A percentile compares a stretch with the other conserved stretches of the same genome.
Evolutionary conservation across 2,797 vertebrate species (phyloP).

Genomic region (Lycodopsis pacificus): DNA sequence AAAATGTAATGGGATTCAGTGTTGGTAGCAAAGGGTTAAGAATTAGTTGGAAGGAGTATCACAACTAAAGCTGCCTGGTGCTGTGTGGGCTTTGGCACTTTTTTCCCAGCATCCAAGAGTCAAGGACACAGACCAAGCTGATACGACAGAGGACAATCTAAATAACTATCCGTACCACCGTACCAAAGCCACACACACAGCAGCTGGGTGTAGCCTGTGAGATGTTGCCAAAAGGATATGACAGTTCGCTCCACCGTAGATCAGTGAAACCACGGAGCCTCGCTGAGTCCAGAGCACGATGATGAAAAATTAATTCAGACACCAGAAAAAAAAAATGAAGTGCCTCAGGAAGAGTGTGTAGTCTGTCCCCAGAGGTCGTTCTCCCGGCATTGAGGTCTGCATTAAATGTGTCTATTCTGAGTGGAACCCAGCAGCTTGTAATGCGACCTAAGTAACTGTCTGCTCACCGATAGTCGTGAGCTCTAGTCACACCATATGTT

Average conservation of each 20-base stretch:
- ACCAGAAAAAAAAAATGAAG: slow-evolving; percentile 87
- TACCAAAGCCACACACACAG: slow-evolving; percentile 69
- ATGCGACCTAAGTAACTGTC: slow-evolving; percentile 87
- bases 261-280: slow-evolving; percentile 86
- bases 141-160: slow-evolving; percentile 72
- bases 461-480: slow-evolving; percentile 69
- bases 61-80: slow-evolving; percentile 57
- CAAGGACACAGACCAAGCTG: slow-evolving; percentile 72
- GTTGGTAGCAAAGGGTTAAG: slow-evolving; percentile 52
- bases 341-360: slow-evolving; percentile 85
- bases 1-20: not conserved
- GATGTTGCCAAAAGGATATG: slow-evolving; percentile 78
- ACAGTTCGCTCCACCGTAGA: slow-evolving; percentile 78
- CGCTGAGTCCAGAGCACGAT: slow-evolving; percentile 81
- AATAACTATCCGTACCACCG: slow-evolving; percentile 68
- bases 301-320: slow-evolving; percentile 92
- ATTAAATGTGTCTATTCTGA: slow-evolving; percentile 82
- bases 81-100: slow-evolving; percentile 65
- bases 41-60: slow-evolving; percentile 59
- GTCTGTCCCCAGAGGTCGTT: slow-evolving; percentile 85
- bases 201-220: slow-evolving; percentile 83
- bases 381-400: slow-evolving; percentile 84
- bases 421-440: slow-evolving; percentile 77
- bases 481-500: slow-evolving; percentile 69
- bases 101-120: slow-evolving; percentile 69